Conservation (phyloP, 2,888 invertebrate genomes). For the Pecten maximus region DNA sequence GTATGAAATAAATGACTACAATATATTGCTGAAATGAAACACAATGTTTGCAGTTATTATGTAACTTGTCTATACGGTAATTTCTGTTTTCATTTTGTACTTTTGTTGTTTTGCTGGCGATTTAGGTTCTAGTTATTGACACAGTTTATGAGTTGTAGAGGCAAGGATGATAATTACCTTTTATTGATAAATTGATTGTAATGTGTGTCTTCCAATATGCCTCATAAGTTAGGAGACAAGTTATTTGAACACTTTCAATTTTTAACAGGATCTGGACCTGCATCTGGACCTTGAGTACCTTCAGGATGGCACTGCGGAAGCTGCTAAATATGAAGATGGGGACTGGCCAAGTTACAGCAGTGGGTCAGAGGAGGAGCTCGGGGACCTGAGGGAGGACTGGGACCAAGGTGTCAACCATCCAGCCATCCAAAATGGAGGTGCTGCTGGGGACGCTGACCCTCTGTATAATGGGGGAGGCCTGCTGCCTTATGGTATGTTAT, state of each 20-base stretch:
- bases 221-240: too few relatives aligned
- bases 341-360: conserved; percentile 38
- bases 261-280: conserved; percentile 51
- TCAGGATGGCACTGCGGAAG: conserved; percentile 38
- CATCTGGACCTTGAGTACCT: conserved; percentile 53
- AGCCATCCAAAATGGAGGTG: conserved; percentile 40
- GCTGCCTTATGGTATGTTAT: conserved; percentile 1
- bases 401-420: conserved; percentile 42
- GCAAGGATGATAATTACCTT: too few relatives aligned
- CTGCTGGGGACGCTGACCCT: conserved; percentile 22
- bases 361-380: conserved; percentile 47
- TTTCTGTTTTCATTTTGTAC: too few relatives aligned
- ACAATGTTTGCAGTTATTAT: background rate
- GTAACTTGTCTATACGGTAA: background rate
- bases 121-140: too few relatives aligned
- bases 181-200: too few relatives aligned
- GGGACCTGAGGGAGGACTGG: conserved; percentile 58
- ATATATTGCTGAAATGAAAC: background rate
- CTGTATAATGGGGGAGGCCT: conserved; percentile 11
- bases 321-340: conserved; percentile 38
- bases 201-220: too few relatives aligned
- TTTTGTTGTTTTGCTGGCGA: too few relatives aligned
- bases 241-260: background rate
- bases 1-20: background rate
- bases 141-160: too few relatives aligned